phyloP scores from a whole-genome alignment of 1,140 invertebrate species.

The Manduca sexta region DNA sequence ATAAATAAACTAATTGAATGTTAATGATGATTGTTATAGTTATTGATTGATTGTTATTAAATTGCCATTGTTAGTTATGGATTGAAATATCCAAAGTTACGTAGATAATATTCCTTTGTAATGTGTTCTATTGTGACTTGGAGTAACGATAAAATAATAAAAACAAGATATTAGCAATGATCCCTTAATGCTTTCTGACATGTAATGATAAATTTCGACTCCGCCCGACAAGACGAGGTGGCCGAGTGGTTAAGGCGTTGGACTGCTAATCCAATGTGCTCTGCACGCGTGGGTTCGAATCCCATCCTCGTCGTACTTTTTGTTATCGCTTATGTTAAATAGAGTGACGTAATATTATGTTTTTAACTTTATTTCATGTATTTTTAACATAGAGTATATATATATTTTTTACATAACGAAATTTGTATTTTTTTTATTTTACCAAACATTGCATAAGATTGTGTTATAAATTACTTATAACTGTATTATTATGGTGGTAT shows the following conservation, averaged over 20 bases:
- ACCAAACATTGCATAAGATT: no score
- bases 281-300: constrained; percentile 90
- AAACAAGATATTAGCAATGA: neutral
- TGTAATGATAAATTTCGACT: constrained; percentile 14
- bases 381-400: no score
- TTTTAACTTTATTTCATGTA: neutral
- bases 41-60: neutral
- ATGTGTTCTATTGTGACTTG: neutral
- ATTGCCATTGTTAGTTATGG: no score
- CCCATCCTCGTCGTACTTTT: constrained; percentile 83
- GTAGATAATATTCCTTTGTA: no score
- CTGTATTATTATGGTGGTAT: no score
- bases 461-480: no score
- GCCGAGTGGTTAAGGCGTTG: constrained; percentile 93
- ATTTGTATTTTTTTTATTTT: no score
- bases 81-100: no score
- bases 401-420: no score
- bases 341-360: neutral
- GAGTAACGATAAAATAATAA: neutral
- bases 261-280: constrained; percentile 84
- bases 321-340: neutral
- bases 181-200: neutral
- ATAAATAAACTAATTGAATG: neutral
- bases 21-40: neutral
- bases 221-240: constrained; percentile 79